Evolutionary conservation across 2,888 invertebrate species (phyloP), one percentile per base, ranked within the genome.

Genomic region (Sarcophaga variegata): DNA sequence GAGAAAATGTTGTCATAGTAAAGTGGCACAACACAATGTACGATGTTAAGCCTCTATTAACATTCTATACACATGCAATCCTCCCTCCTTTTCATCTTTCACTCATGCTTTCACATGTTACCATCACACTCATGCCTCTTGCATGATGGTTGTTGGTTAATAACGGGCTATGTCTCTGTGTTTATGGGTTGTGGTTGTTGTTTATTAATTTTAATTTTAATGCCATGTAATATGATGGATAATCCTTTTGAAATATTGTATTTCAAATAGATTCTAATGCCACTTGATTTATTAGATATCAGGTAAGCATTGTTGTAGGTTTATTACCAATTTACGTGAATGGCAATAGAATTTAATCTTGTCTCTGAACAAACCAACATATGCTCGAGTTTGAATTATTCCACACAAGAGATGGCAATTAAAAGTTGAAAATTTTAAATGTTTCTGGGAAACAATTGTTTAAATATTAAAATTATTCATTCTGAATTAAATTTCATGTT

Each of bases 221-320:
- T 81, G 45, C 81, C 74, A 75, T 81, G 81, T 81, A 75, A 75
- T 69, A 62, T 75, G 74, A 67, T 27, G 76, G 85, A 85, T 85
- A 72, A 85, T 85, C 81, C 62, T 63, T 69, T 78, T 72, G 64
- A 77, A 62, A 63, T 81, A 78, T 37, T 37, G 37, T 14, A 54
- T 74, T 77, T 74, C 62, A 72, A 85, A 85, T 70, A 81, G 47
- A 81, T 78, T 81, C 74, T 85, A 81, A 85, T 85, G 45, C 85
- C 85, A 72, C 12, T 81, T 85, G 81, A 85, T 85, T 85, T 81
- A 85, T 84, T 77, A 67, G 1, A 4, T 14, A 54, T 17, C 54
- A 70, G 75, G 49, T 81, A 69, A 64, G 67, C 64, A 8, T 37
- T 27, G 5, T 27, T 10, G 37, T 81, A 37, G 14, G 62, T 54